Conservation (phyloP, 2,113 vertebrate species). For the Butorides virescens region DNA sequence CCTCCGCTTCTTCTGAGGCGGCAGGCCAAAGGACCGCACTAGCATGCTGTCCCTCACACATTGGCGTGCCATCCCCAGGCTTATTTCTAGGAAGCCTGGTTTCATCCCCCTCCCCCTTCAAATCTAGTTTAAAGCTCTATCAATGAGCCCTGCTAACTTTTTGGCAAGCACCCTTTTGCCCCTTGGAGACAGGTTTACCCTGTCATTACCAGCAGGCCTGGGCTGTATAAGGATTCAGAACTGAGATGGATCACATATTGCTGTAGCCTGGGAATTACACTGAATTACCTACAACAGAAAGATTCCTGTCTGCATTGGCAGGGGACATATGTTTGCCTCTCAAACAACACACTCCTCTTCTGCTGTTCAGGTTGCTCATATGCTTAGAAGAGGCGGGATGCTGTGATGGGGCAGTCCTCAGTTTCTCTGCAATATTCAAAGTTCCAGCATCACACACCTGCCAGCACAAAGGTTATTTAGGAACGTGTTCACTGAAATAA, state of each 20-base stretch:
- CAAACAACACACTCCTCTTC: not conserved
- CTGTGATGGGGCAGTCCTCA: not conserved
- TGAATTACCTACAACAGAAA: not conserved
- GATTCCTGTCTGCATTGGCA: not conserved
- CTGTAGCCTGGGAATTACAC: not conserved
- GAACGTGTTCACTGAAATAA: not conserved
- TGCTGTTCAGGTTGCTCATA: not conserved
- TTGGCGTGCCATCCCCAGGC: too few relatives aligned
- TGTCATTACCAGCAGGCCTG: too few relatives aligned
- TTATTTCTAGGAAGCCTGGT: too few relatives aligned
- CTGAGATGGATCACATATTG: not conserved
- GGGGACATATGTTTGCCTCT: not conserved
- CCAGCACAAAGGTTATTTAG: not conserved
- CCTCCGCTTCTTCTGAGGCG: too few relatives aligned
- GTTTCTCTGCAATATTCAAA: not conserved
- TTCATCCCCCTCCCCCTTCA: too few relatives aligned
- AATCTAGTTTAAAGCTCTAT: too few relatives aligned
- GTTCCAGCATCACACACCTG: not conserved
- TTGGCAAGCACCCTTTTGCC: too few relatives aligned
- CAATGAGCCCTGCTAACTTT: too few relatives aligned
- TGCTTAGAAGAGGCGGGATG: accelerated
- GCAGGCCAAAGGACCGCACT: too few relatives aligned
- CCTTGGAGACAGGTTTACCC: too few relatives aligned
- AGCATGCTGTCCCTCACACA: too few relatives aligned
- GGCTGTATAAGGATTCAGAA: not conserved